Base-by-base conservation (phyloP, 2,888 invertebrate genomes). In the Eupithecia dodoneata region DNA sequence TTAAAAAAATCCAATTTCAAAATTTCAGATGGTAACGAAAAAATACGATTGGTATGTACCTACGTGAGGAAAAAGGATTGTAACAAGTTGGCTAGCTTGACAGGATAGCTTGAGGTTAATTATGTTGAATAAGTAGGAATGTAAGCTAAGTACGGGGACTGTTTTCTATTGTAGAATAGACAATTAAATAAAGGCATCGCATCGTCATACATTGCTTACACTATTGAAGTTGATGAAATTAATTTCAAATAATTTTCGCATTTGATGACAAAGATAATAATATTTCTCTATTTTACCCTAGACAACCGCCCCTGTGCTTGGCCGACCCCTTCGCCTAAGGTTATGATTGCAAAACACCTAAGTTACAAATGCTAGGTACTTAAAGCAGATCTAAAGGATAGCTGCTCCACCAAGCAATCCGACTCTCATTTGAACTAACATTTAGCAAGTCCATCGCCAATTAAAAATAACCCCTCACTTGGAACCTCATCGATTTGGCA, bases 391-490 rank as follows among this genome's bases (percentile, higher is more conserved):
- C 59, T 59, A 18, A 59, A 59, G 59, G 18, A 18, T 59, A 18
- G 3, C 9, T 18, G 18, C n/a, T 59, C 59, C 4, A 63, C 10
- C 63, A 30, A 63, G 30, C 30, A 18, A 63, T 63, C 18, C 12
- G 4, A 63, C 30, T 63, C 18, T 12, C 63, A 30, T 30, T 30
- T 30, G 2, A 2, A 30, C 63, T 30, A 30, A 18, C 9, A 18
- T 10, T 18, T 18, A 59, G 10, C 59, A 63, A 63, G 30, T 10
- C 63, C 30, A 63, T 63, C 12, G 63, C 63, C 12, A 74, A 69
- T 73, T 74, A 76, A 71, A 76, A 78, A 78, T 78, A 78, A 49
- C 76, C 76, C 63, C 76, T 65, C 49, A 76, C 71, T 76, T 71
- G 71, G 71, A 74, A 65, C 73, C 71, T 71, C 70, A 55, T 65